Conservation (phyloP, 2,113 vertebrate species). For the Amphiprion ocellaris region DNA sequence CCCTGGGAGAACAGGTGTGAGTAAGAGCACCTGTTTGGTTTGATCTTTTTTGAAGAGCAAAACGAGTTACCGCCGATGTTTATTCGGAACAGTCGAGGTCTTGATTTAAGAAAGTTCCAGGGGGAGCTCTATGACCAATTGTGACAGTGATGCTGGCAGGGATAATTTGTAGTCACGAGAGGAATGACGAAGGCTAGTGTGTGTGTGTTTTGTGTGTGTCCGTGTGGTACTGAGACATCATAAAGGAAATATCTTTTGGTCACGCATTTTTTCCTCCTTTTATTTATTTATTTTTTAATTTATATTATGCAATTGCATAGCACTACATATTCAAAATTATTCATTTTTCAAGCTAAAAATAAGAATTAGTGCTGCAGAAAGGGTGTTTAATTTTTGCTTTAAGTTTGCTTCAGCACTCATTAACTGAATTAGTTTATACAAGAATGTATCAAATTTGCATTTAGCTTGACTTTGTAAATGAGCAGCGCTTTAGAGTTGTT, state of each 20-base stretch:
- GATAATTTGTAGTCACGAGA: slow-evolving; percentile 33
- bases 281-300: not conserved
- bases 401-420: no score
- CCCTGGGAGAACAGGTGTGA: slow-evolving; percentile 85
- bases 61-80: slow-evolving; percentile 78
- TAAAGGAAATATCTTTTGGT: no score
- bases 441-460: no score
- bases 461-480: not conserved
- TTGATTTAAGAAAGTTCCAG: slow-evolving; percentile 67
- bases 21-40: slow-evolving; percentile 85
- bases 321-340: no score
- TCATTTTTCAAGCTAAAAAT: no score
- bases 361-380: no score
- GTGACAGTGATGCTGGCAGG: slow-evolving; percentile 35
- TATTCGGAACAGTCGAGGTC: slow-evolving; percentile 77
- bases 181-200: slow-evolving; percentile 9
- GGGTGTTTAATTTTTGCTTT: no score
- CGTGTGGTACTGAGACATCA: slow-evolving; percentile 1
- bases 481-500: not conserved
- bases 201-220: not conserved
- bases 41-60: slow-evolving; percentile 79
- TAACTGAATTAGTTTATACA: no score
- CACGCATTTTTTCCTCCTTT: no score
- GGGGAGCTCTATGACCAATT: slow-evolving; percentile 45
- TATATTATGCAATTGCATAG: not conserved